phyloP scores from a whole-genome alignment of 2,797 vertebrate species.

The Aplochiton taeniatus region DNA sequence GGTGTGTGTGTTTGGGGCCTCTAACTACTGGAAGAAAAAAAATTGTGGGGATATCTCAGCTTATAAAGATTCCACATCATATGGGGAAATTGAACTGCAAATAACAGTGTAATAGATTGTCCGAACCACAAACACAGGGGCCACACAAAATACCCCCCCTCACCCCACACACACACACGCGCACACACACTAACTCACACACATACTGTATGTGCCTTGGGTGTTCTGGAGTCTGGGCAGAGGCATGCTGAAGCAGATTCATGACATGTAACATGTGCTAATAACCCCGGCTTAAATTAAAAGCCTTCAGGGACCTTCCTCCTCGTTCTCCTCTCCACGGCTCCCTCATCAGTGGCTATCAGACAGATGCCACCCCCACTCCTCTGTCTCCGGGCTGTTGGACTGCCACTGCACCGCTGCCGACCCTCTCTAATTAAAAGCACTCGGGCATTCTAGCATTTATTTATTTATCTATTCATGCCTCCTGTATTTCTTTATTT shows the following conservation, averaged over 20 bases:
- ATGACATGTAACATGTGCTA: constrained; percentile 78
- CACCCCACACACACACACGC: constrained; percentile 17
- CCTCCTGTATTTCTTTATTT: constrained; percentile 5
- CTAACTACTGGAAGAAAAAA: too few relatives aligned
- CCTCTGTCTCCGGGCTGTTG: constrained; percentile 26
- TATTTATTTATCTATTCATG: constrained; percentile 23
- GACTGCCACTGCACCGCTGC: constrained; percentile 17
- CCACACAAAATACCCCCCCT: constrained; percentile 8
- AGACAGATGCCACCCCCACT: constrained; percentile 14
- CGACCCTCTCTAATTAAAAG: constrained; percentile 44
- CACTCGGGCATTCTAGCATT: constrained; percentile 19
- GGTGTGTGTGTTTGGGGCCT: too few relatives aligned
- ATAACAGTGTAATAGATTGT: too few relatives aligned
- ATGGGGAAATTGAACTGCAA: too few relatives aligned
- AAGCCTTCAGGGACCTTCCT: constrained; percentile 64
- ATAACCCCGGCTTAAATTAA: constrained; percentile 71
- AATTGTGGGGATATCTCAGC: too few relatives aligned
- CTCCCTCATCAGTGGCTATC: constrained; percentile 41
- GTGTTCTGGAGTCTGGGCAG: constrained; percentile 44
- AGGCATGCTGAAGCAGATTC: constrained; percentile 68
- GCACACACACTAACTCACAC: constrained; percentile 25
- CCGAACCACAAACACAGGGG: too few relatives aligned
- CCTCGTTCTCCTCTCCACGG: constrained; percentile 20
- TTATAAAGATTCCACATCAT: too few relatives aligned
- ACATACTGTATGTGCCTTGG: constrained; percentile 18